These are phyloP conservation scores for Andrena trimmerana DNA, from an alignment of 2,888 invertebrate genomes.

Conservation along the genomic window DNA sequence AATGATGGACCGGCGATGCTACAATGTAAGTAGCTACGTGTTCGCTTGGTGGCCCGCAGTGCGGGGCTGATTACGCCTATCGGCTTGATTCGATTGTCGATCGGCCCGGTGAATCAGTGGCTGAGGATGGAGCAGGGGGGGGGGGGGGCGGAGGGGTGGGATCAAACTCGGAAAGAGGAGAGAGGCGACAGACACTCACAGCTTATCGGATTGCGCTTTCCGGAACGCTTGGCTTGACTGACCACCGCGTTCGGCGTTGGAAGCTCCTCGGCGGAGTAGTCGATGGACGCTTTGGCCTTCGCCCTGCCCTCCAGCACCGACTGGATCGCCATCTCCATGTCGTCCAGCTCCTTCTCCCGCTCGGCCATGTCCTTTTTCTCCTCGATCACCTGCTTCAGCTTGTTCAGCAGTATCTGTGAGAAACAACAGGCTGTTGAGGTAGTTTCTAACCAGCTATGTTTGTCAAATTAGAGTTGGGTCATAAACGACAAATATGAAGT, in stretches of 20 bases:
- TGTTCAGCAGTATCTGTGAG: constrained; percentile 72
- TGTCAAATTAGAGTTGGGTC: too few species aligned
- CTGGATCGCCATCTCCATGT: constrained; percentile 77
- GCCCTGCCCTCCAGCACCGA: constrained; percentile 75
- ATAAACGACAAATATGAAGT: too few species aligned
- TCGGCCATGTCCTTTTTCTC: constrained; percentile 76
- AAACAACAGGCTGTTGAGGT: not conserved
- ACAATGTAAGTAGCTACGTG: too few species aligned
- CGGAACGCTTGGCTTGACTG: constrained; percentile 64
- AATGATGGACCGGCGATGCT: too few species aligned
- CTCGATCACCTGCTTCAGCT: constrained; percentile 75
- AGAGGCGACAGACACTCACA: constrained; percentile 49
- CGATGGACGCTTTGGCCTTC: constrained; percentile 59
- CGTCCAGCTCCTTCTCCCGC: constrained; percentile 76
- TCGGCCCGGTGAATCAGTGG: too few species aligned
- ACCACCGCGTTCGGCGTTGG: constrained; percentile 79
- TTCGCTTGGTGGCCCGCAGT: too few species aligned
- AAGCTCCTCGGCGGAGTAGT: constrained; percentile 74
- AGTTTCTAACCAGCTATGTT: too few species aligned
- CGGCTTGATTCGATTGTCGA: too few species aligned
- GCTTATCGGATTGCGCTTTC: constrained; percentile 81
- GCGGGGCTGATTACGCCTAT: too few species aligned
- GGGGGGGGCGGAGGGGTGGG: too few species aligned
- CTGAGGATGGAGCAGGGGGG: too few species aligned
- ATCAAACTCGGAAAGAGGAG: too few species aligned